phyloP scores from a whole-genome alignment of 1,140 invertebrate genomes.

The Sminthurinus signatus region DNA sequence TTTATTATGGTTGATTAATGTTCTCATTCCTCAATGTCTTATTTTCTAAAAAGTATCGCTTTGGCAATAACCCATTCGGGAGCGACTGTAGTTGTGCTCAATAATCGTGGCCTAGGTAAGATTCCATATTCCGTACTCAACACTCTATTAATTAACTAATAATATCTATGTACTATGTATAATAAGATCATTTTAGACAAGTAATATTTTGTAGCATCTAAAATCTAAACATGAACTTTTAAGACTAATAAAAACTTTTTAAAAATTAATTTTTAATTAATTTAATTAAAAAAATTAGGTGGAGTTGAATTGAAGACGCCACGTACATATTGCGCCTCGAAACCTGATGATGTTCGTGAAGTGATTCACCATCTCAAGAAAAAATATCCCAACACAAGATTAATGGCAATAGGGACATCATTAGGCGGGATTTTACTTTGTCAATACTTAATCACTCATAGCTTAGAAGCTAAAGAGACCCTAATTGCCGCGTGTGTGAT shows the following conservation, averaged over 20 bases:
- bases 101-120: slow-evolving; percentile 71
- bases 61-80: slow-evolving; percentile 48
- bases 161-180: too few relatives aligned
- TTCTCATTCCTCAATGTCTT: too few relatives aligned
- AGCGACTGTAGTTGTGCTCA: slow-evolving; percentile 68
- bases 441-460: slow-evolving; percentile 32
- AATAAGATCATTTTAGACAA: too few relatives aligned
- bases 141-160: too few relatives aligned
- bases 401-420: slow-evolving; percentile 73
- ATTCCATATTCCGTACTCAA: too few relatives aligned
- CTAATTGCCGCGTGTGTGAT: slow-evolving; percentile 36
- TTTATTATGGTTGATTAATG: too few relatives aligned
- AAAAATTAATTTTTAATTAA: too few relatives aligned
- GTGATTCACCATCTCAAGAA: slow-evolving; percentile 64
- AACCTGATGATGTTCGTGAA: slow-evolving; percentile 69
- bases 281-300: too few relatives aligned
- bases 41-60: too few relatives aligned
- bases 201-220: too few relatives aligned
- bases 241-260: too few relatives aligned
- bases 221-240: too few relatives aligned
- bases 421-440: slow-evolving; percentile 54
- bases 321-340: slow-evolving; percentile 72
- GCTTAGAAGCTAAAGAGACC: slow-evolving; percentile 35
- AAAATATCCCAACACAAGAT: slow-evolving; percentile 55
- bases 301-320: slow-evolving; percentile 57